phyloP scores from a whole-genome alignment of 2,113 vertebrate species.

The Anguilla japonica region DNA sequence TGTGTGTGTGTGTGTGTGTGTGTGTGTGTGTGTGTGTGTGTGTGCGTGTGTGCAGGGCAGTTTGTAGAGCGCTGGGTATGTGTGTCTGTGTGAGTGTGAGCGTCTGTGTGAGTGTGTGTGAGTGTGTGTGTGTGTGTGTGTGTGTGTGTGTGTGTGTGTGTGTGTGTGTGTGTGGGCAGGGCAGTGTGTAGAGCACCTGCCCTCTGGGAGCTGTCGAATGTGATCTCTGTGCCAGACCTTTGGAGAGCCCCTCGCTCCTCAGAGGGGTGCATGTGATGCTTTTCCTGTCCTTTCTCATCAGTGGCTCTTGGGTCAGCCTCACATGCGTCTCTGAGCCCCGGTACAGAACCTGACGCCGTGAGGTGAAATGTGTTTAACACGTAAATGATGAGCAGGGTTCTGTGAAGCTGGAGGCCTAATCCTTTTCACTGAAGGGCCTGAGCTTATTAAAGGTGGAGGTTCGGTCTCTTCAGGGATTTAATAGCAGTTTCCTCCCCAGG shows the following conservation, averaged over 20 bases:
- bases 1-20: too few species aligned
- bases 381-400: neutral
- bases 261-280: neutral
- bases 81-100: too few species aligned
- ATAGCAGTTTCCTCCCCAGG: neutral
- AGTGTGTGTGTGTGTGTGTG: too few species aligned
- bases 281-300: neutral
- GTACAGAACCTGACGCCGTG: too few species aligned
- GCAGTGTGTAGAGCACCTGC: neutral
- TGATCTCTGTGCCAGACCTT: neutral
- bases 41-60: too few species aligned
- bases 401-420: neutral
- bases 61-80: too few species aligned
- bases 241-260: neutral
- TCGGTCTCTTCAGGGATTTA: neutral
- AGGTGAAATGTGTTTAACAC: too few species aligned
- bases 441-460: slow-evolving; percentile 6
- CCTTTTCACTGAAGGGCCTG: neutral
- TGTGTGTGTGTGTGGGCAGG: neutral
- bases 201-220: neutral
- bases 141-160: too few species aligned
- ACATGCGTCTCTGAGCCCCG: neutral
- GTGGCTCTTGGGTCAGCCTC: neutral
- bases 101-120: too few species aligned
- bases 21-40: too few species aligned